Conservation (phyloP, 2,113 vertebrate genomes). For the Porphyrio hochstetteri region DNA sequence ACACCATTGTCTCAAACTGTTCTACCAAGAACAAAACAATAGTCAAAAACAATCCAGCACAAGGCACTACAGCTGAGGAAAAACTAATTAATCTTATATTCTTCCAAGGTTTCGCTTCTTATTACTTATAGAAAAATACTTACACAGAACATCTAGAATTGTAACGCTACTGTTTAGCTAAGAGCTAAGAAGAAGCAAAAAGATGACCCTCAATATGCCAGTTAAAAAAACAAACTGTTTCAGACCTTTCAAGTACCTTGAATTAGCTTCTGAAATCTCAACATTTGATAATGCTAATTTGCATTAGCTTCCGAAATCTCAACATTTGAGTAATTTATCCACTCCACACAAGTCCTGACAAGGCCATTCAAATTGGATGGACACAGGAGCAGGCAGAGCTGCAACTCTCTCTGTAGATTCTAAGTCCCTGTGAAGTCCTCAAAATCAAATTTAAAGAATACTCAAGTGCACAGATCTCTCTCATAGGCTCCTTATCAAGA, state of each 20-base stretch:
- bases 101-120: background rate
- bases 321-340: rapidly evolving
- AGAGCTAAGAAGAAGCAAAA: background rate
- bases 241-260: background rate
- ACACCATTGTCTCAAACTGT: background rate
- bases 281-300: rapidly evolving
- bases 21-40: background rate
- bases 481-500: background rate
- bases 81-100: background rate
- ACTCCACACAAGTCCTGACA: background rate
- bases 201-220: background rate
- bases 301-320: background rate
- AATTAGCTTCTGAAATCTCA: background rate
- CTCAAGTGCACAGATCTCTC: background rate
- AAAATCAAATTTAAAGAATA: background rate
- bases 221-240: background rate
- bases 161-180: background rate
- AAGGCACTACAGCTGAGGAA: background rate
- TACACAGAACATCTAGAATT: background rate
- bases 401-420: background rate
- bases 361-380: rapidly evolving
- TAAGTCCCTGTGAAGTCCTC: background rate
- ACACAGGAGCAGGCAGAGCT: background rate
- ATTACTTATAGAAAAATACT: background rate
- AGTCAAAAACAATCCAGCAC: background rate